Evolutionary conservation across 1,140 invertebrate genomes (phyloP).

Genomic region (Meloidogyne hapla): DNA sequence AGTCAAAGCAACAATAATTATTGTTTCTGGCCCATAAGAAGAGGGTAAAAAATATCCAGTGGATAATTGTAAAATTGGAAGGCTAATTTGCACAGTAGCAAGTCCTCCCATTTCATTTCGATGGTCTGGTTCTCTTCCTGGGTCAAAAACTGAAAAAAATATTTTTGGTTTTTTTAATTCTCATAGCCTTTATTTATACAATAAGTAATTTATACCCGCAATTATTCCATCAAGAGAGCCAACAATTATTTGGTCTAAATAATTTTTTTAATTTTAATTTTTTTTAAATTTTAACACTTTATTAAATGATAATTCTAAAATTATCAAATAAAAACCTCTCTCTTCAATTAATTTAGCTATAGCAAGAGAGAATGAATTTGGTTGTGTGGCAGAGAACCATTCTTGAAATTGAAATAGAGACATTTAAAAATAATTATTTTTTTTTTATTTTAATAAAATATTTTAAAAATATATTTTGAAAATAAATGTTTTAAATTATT

Average conservation of each 20-base stretch:
- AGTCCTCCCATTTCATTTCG: conserved; percentile 42
- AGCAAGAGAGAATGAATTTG: conserved; percentile 27
- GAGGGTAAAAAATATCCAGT: conserved; percentile 35
- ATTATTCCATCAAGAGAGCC: conserved; percentile 43
- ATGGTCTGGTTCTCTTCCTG: conserved; percentile 47
- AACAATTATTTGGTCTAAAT: conserved; percentile 48
- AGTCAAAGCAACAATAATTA: conserved; percentile 27
- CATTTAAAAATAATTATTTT: conserved; percentile 20
- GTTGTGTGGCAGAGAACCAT: conserved; percentile 36
- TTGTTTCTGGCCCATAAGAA: conserved; percentile 13
- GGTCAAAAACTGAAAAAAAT: conserved; percentile 35
- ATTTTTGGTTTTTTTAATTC: no score
- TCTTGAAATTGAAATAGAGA: conserved; percentile 53
- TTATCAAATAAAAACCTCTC: conserved; percentile 30
- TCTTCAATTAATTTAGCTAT: conserved; percentile 36
- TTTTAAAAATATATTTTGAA: background rate
- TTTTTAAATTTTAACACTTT: background rate
- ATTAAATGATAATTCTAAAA: background rate
- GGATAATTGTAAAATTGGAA: conserved; percentile 42
- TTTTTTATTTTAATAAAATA: background rate
- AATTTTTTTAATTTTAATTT: background rate
- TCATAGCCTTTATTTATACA: no score
- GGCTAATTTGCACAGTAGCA: conserved; percentile 34
- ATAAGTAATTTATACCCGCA: conserved; percentile 8
- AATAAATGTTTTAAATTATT: background rate